Evolutionary conservation across 2,797 vertebrate species (phyloP).

Genomic region (Diglossa cyanea): DNA sequence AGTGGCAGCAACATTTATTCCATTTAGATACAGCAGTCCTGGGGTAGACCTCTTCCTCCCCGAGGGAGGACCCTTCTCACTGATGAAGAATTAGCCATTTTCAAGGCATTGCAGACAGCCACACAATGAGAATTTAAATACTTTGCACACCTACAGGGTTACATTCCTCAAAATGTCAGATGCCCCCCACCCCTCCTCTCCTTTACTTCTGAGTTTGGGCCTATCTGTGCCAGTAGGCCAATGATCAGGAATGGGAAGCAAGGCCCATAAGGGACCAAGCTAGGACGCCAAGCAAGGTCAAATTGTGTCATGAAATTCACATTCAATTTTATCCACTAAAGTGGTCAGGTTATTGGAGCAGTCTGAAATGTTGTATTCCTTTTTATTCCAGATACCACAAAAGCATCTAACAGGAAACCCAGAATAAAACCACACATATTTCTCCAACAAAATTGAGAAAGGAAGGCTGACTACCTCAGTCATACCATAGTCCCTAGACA

Average conservation of each 20-base stretch:
- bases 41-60: background rate
- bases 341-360: rapidly evolving
- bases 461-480: background rate
- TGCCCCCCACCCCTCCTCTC: background rate
- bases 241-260: background rate
- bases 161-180: background rate
- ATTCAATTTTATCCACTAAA: background rate
- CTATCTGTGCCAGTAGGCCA: background rate
- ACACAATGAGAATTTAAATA: background rate
- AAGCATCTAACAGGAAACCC: background rate
- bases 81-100: background rate
- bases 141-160: background rate
- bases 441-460: background rate
- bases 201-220: background rate
- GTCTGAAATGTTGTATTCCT: background rate
- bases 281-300: background rate
- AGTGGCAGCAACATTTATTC: background rate
- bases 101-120: background rate
- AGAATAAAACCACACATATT: background rate
- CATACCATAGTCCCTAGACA: background rate
- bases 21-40: background rate
- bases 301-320: background rate
- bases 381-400: background rate
- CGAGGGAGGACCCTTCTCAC: rapidly evolving
- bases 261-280: background rate